These are phyloP conservation scores for Phalera bucephala DNA, from an alignment of 2,888 invertebrate species.

Conservation along the genomic window DNA sequence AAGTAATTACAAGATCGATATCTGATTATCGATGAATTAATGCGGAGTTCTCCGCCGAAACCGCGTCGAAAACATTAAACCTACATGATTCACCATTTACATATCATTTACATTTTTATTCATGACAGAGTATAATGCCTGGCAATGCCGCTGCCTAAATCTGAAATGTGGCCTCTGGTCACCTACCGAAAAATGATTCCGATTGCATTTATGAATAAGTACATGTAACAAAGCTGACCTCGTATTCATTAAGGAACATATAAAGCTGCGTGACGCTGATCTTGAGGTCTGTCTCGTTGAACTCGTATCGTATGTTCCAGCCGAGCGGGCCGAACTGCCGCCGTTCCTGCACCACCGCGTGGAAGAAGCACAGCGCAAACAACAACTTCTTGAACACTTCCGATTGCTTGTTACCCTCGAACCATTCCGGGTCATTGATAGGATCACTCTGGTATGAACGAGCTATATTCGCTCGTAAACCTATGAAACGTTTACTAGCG, in stretches of 20 bases:
- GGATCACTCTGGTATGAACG: conserved; percentile 94
- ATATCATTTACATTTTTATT: no score
- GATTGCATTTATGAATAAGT: no score
- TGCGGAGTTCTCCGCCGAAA: no score
- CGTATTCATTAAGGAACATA: conserved; percentile 93
- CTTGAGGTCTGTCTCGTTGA: conserved; percentile 96
- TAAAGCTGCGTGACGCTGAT: conserved; percentile 95
- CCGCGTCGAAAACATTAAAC: no score
- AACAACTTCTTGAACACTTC: conserved; percentile 92
- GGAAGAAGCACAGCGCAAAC: conserved; percentile 96
- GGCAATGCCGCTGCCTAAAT: no score
- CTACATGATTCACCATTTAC: no score
- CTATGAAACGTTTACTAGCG: conserved; percentile 31
- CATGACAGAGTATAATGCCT: no score
- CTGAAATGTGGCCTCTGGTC: no score
- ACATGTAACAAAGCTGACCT: conserved; percentile 70
- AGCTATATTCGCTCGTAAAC: conserved; percentile 90
- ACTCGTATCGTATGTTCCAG: conserved; percentile 98
- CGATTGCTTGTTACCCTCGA: conserved; percentile 90
- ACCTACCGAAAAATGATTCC: no score
- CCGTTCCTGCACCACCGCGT: conserved; percentile 95
- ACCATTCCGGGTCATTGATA: conserved; percentile 93
- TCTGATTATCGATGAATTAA: no score
- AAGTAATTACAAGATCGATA: no score
- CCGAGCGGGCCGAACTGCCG: conserved; percentile 96